phyloP scores from a whole-genome alignment of 1,140 invertebrate species.

The Lordiphosa clarofinis region DNA sequence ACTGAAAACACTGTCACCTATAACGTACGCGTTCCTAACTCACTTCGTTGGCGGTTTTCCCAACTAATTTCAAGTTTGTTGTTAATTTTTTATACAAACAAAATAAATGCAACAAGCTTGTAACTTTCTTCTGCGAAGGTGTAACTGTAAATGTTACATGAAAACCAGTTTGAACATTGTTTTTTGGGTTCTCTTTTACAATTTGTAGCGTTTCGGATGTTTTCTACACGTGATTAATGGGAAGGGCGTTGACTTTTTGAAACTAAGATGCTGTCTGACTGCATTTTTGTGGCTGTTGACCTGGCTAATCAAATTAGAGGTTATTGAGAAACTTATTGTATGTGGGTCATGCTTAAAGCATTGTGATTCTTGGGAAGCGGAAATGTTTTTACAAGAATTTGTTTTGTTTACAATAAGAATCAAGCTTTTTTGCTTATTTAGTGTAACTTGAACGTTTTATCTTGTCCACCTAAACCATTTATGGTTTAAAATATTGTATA shows the following conservation, averaged over 20 bases:
- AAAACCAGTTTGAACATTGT: constrained; percentile 30
- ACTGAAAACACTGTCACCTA: constrained; percentile 8
- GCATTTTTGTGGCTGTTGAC: constrained; percentile 42
- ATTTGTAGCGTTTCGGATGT: constrained; percentile 5
- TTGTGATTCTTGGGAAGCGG: constrained; percentile 18
- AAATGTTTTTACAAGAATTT: constrained; percentile 11
- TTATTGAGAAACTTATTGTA: constrained; percentile 20
- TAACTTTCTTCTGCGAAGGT: constrained; percentile 3
- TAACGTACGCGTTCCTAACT: not conserved
- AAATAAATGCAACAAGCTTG: constrained; percentile 5
- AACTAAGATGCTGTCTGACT: constrained; percentile 54
- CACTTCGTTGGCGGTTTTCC: constrained; percentile 32
- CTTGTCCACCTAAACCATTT: too few species aligned
- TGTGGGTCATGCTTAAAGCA: constrained; percentile 48
- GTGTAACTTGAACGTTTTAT: too few species aligned
- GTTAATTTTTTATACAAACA: constrained; percentile 6
- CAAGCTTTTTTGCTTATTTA: not conserved
- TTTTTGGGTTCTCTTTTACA: constrained; percentile 7
- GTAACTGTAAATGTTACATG: constrained; percentile 53
- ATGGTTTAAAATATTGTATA: too few species aligned
- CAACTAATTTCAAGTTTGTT: constrained; percentile 34
- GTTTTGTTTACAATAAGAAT: not conserved
- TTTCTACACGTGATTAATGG: constrained; percentile 36
- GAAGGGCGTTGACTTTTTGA: constrained; percentile 42
- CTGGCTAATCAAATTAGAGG: constrained; percentile 53